Base-by-base conservation (phyloP, 2,888 invertebrate genomes). In the Cheilosia vulpina region DNA sequence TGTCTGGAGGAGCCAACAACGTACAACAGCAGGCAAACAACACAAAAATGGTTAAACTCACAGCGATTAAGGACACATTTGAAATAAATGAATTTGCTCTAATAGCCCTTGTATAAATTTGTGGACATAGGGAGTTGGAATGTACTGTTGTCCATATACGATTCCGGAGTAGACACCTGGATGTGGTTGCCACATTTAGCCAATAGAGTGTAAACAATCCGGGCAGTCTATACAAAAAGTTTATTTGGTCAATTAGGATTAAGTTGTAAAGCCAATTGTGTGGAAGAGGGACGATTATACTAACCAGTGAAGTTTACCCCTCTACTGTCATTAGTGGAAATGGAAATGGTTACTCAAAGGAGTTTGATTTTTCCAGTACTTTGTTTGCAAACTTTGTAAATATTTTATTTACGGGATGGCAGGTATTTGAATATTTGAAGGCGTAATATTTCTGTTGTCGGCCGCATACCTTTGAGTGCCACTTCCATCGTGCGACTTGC, bases 31-130 rank as follows among this genome's bases (percentile, higher is more conserved):
- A 53, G 13, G 47, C 34, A 66, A 65, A 50, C 27, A 52, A 43
- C 15, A 69, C n/a, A 38, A 63, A 27, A 78, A 78, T 83, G 66
- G 68, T 47, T 78, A 58, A 72, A 55, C 72, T 66, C 60, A 73
- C 69, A 68, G 34, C 83, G 73, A 83, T 83, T 73, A 83, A 57
- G 78, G 83, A 72, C 55, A 79, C 83, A 83, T 83, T 83, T 41
- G 55, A 73, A 78, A 68, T 83, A 73, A 83, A 73, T 79, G 73
- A 78, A 78, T 83, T 83, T 57, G 17, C 55, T 34, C 45, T 72
- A 63, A 58, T 63, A 52, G 63, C 21, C 72, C 60, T 62, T 58
- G 43, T 41, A 45, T 3, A 38, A 13, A 38, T 52, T 43, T 77
- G 65, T 83, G 52, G 62, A 72, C 63, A 60, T 60, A 38, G 21